A percentile compares a stretch with the other conserved stretches of the same genome.
Evolutionary conservation across 2,113 vertebrate genomes (phyloP).

Genomic region (Phoxinus phoxinus): DNA sequence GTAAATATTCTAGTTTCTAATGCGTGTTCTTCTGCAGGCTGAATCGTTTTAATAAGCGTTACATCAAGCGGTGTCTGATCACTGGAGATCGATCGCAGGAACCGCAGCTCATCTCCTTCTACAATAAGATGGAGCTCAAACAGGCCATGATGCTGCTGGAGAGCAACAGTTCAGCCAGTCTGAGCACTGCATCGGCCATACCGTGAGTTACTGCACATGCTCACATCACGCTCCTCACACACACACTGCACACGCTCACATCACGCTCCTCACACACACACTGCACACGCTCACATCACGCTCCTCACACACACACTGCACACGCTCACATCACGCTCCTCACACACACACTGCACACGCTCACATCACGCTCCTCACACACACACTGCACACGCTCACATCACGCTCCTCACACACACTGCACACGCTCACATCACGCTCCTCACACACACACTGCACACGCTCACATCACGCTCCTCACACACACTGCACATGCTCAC

Average conservation of each 20-base stretch:
- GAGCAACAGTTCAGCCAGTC: slow-evolving; percentile 84
- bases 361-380: too few species aligned
- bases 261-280: background rate
- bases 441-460: too few species aligned
- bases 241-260: background rate
- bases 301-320: background rate
- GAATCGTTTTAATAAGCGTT: slow-evolving; percentile 92
- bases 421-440: too few species aligned
- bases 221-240: background rate
- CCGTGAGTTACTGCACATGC: slow-evolving; percentile 78
- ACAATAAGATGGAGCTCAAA: slow-evolving; percentile 97
- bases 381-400: too few species aligned
- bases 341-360: background rate
- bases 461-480: too few species aligned
- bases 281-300: background rate
- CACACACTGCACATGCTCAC: too few species aligned
- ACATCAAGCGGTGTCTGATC: slow-evolving; percentile 92
- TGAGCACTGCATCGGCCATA: slow-evolving; percentile 79
- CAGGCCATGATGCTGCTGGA: slow-evolving; percentile 92
- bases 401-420: too few species aligned
- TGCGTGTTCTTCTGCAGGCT: slow-evolving; percentile 72
- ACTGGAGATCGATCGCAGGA: slow-evolving; percentile 88
- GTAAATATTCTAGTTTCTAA: too few species aligned
- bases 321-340: background rate
- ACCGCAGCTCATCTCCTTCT: slow-evolving; percentile 95